These are phyloP conservation scores for Imbricaverruca yamaguchii DNA, from an alignment of 2,888 invertebrate species.

Conservation along the genomic window DNA sequence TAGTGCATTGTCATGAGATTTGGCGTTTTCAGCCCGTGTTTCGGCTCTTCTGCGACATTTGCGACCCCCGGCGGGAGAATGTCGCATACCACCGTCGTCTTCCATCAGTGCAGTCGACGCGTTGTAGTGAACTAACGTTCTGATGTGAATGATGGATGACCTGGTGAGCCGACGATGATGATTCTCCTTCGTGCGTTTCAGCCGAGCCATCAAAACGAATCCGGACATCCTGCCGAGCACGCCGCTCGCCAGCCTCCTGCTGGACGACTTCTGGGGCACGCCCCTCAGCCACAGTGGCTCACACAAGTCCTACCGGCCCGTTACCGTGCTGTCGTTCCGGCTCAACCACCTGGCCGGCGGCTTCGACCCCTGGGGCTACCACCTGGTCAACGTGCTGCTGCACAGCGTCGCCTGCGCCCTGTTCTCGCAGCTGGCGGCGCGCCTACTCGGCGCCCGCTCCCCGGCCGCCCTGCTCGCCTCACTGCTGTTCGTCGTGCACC, in stretches of 20 bases:
- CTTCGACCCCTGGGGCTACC: conserved; percentile 71
- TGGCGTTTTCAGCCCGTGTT: no score
- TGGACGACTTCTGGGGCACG: conserved; percentile 97
- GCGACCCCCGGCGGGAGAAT: no score
- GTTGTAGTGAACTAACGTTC: no score
- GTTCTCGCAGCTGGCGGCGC: conserved; percentile 41
- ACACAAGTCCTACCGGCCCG: conserved; percentile 92
- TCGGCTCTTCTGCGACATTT: no score
- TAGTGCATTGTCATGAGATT: no score
- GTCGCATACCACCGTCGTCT: no score
- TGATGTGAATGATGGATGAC: no score
- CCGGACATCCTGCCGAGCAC: conserved; percentile 81
- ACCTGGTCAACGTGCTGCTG: conserved; percentile 53
- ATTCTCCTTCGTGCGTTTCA: conserved; percentile 48
- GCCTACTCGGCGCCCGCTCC: conserved; percentile 35
- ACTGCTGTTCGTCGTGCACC: conserved; percentile 85
- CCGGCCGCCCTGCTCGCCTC: conserved; percentile 55
- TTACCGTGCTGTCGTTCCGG: conserved; percentile 81
- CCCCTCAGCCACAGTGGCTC: conserved; percentile 85
- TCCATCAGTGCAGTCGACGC: no score
- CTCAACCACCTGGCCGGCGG: conserved; percentile 43
- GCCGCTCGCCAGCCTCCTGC: conserved; percentile 70
- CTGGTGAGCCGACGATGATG: no score
- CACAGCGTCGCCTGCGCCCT: conserved; percentile 45
- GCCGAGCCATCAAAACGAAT: conserved; percentile 91